Evolutionary conservation across 2,888 invertebrate genomes (phyloP).

Genomic region (Danaus chrysippus): DNA sequence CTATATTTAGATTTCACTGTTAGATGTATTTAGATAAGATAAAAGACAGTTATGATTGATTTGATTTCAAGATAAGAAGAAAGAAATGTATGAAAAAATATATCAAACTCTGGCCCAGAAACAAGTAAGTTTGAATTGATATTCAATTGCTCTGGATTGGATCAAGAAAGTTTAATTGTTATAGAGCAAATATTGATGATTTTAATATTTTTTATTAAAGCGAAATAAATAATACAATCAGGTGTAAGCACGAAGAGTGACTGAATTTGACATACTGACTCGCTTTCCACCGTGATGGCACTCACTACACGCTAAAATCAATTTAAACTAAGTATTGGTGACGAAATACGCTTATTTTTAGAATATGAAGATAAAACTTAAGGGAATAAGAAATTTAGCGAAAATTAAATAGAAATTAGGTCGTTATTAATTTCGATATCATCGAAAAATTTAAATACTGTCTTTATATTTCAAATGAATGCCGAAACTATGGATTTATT

Average conservation of each 20-base stretch:
- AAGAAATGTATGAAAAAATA: neutral
- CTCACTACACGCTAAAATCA: constrained; percentile 22
- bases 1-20: neutral
- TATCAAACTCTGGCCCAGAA: too few species aligned
- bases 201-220: constrained; percentile 30
- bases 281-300: constrained; percentile 62
- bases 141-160: too few species aligned
- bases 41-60: neutral
- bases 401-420: too few species aligned
- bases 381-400: too few species aligned
- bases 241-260: constrained; percentile 40
- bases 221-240: constrained; percentile 47
- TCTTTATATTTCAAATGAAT: too few species aligned
- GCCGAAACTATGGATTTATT: too few species aligned
- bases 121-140: too few species aligned
- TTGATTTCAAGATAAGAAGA: neutral
- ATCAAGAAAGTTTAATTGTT: too few species aligned
- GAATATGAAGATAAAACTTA: too few species aligned
- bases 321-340: neutral
- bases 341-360: too few species aligned
- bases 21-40: neutral
- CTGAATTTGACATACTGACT: constrained; percentile 73
- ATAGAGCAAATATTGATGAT: constrained; percentile 4
- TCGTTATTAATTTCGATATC: too few species aligned
- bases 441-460: too few species aligned